A percentile compares a stretch with the other conserved stretches of the same genome.
phyloP scores from a whole-genome alignment of 1,140 invertebrate species.

The Meloidogyne hapla region DNA sequence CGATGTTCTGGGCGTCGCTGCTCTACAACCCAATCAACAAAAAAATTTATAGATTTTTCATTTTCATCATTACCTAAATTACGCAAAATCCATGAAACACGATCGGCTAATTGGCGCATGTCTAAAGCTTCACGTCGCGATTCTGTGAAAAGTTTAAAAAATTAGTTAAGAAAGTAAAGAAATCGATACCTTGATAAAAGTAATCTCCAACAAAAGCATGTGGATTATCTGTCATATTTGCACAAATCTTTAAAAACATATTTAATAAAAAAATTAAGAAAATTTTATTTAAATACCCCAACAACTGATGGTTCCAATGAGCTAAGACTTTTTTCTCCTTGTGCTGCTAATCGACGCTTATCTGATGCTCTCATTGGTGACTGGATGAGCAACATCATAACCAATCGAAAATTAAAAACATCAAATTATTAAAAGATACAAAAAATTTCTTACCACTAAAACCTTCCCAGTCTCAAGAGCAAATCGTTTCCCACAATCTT shows the following conservation, averaged over 20 bases:
- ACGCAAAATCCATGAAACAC: conserved; percentile 24
- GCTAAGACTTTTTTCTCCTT: conserved; percentile 10
- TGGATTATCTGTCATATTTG: conserved; percentile 33
- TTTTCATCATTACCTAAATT: too few relatives aligned
- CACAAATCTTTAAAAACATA: conserved; percentile 28
- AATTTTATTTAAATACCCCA: conserved; percentile 21
- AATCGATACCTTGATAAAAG: conserved; percentile 27
- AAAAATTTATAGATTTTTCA: too few relatives aligned
- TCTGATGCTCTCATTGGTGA: conserved; percentile 21
- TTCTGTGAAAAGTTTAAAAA: conserved; percentile 8
- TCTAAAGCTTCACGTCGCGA: conserved; percentile 26
- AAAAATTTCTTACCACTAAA: conserved; percentile 10
- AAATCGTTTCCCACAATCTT: conserved; percentile 22
- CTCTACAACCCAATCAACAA: too few relatives aligned
- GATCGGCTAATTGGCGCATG: conserved; percentile 27
- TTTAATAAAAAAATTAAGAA: background rate
- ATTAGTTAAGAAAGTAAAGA: background rate
- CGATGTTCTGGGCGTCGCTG: background rate
- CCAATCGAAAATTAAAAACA: conserved; percentile 26
- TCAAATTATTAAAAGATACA: background rate
- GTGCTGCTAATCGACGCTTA: background rate
- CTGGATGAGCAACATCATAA: conserved; percentile 34
- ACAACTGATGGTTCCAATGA: conserved; percentile 36
- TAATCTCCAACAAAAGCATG: conserved; percentile 37
- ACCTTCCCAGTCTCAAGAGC: conserved; percentile 23